A percentile compares a stretch with the other conserved stretches of the same genome.
Conservation (phyloP, 1,140 invertebrate genomes). For the Epicauta chinensis region DNA sequence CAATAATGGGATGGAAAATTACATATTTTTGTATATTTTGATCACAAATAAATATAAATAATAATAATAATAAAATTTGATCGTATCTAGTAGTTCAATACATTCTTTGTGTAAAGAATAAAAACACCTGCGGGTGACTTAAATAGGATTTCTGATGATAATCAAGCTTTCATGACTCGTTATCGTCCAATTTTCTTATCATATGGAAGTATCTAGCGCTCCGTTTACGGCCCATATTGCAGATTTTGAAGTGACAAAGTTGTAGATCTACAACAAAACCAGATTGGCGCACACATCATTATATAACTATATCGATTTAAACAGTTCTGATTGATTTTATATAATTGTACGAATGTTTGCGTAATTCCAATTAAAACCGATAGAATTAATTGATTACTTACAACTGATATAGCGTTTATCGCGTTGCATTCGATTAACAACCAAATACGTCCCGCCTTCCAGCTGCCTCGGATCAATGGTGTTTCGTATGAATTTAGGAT, state of each 20-base stretch:
- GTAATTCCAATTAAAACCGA: too few relatives aligned
- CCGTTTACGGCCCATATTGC: slow-evolving; percentile 55
- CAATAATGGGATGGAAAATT: too few relatives aligned
- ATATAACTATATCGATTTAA: too few relatives aligned
- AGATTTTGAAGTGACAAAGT: slow-evolving; percentile 57
- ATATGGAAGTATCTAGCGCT: slow-evolving; percentile 24
- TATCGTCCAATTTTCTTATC: slow-evolving; percentile 20
- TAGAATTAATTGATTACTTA: slow-evolving; percentile 17
- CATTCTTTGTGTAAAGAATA: too few relatives aligned
- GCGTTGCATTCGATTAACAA: slow-evolving; percentile 20
- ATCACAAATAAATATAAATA: too few relatives aligned
- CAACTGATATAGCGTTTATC: slow-evolving; percentile 24
- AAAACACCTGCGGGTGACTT: too few relatives aligned
- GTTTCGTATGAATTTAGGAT: background rate
- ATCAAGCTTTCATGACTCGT: slow-evolving; percentile 15
- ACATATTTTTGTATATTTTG: too few relatives aligned
- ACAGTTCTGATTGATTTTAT: too few relatives aligned
- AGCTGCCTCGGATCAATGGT: slow-evolving; percentile 1
- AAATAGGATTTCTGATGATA: background rate
- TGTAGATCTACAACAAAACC: slow-evolving; percentile 50
- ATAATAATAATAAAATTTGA: too few relatives aligned
- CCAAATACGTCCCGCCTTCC: slow-evolving; percentile 10
- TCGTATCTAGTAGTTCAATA: too few relatives aligned
- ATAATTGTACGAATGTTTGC: too few relatives aligned
- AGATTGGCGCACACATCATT: too few relatives aligned